Conservation (phyloP, 2,797 vertebrate genomes). For the Peromyscus aztecus region DNA sequence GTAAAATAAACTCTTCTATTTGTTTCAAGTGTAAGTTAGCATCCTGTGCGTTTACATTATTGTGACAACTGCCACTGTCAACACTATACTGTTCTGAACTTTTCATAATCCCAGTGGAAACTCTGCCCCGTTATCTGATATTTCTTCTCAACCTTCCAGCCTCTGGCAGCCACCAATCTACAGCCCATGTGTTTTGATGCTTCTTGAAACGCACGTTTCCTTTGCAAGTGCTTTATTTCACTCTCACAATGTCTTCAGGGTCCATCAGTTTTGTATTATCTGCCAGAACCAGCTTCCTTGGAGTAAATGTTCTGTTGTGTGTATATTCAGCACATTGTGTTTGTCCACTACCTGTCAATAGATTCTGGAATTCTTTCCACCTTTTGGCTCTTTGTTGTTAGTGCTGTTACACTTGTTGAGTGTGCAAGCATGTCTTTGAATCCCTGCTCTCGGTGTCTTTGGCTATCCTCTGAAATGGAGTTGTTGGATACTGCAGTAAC, state of each 20-base stretch:
- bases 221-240: background rate
- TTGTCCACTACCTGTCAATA: background rate
- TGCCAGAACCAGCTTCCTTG: conserved; percentile 18
- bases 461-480: background rate
- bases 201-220: background rate
- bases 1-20: conserved; percentile 26
- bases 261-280: background rate
- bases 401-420: background rate
- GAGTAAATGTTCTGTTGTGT: background rate
- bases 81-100: background rate
- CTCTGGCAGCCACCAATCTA: background rate
- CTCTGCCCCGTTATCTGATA: background rate
- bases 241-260: background rate
- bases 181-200: background rate
- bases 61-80: conserved; percentile 25
- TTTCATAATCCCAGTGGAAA: conserved; percentile 19
- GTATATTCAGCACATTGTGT: background rate
- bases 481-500: background rate
- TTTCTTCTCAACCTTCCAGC: background rate
- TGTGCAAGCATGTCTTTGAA: background rate
- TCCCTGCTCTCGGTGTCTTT: background rate
- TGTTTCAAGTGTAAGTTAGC: conserved; percentile 36
- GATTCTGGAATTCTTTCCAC: background rate
- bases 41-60: conserved; percentile 21
- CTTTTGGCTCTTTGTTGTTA: background rate